Percentiles rank a stretch among this genome's conserved stretches.
phyloP scores from a whole-genome alignment of 2,888 invertebrate genomes.

The Seira musarum region DNA sequence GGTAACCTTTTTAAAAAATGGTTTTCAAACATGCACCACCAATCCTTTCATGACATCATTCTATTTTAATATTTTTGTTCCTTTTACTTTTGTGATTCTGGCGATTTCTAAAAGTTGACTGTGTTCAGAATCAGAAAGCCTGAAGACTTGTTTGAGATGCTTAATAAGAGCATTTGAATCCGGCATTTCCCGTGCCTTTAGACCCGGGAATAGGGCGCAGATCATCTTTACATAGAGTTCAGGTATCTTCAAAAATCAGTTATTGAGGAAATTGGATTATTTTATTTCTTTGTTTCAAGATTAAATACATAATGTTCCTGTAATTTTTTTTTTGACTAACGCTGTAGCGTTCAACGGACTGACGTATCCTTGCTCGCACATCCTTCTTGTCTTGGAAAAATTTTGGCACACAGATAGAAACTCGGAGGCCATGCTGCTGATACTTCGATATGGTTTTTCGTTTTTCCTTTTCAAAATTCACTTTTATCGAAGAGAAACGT shows the following conservation, averaged over 20 bases:
- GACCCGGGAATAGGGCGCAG: slow-evolving; percentile 44
- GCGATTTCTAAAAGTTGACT: slow-evolving; percentile 43
- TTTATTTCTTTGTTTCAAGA: no score
- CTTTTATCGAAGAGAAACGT: slow-evolving; percentile 56
- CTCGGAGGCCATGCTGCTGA: slow-evolving; percentile 36
- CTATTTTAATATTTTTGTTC: background rate
- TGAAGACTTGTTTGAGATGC: slow-evolving; percentile 49
- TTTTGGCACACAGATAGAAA: slow-evolving; percentile 10
- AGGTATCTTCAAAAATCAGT: slow-evolving; percentile 27
- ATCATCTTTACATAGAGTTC: slow-evolving; percentile 59
- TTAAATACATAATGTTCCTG: no score
- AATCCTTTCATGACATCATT: no score
- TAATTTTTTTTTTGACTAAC: slow-evolving; percentile 30
- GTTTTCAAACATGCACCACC: no score
- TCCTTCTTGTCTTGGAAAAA: slow-evolving; percentile 37
- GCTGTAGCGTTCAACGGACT: slow-evolving; percentile 48
- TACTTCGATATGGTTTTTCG: slow-evolving; percentile 47
- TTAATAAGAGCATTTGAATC: slow-evolving; percentile 42
- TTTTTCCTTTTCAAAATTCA: slow-evolving; percentile 53
- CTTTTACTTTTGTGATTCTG: slow-evolving; percentile 35
- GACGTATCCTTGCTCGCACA: slow-evolving; percentile 23
- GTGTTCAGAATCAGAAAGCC: slow-evolving; percentile 39
- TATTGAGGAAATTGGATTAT: no score
- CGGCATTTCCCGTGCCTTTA: slow-evolving; percentile 46
- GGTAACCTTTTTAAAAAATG: no score